Base-by-base conservation (phyloP, 2,113 vertebrate genomes). In the Burhinus oedicnemus region DNA sequence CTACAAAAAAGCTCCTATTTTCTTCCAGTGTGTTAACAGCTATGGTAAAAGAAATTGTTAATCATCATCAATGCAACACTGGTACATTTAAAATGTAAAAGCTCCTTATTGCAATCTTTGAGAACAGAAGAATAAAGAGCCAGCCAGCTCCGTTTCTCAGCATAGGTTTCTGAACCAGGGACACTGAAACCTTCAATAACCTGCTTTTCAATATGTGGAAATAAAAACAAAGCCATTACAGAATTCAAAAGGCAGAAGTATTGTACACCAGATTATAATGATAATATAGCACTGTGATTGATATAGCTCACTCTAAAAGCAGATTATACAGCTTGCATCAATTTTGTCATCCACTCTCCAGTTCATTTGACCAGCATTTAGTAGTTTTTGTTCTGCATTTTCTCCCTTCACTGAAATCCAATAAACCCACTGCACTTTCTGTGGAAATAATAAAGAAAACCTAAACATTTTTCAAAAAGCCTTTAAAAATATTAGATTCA, bases 221-320 rank as follows among this genome's bases (percentile, higher is more conserved):
- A 93, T 87, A 90, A 90, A 97, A 96, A 75, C 89, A 95, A 87
- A 95, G 85, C 83, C 87, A 61, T 90, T 93, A 91, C 96, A 96
- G 93, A 93, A 95, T 91, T 89, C 93, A 78, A 97, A 97, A 96
- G 95, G 97, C 96, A 97, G 93, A 94, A 97, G 96, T 93, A 97
- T 81, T 79, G 62, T 98, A 97, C 95, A 96, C 65, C 96, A 95
- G 82, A 90, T 94, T 71, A 93, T 93, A 87, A 95, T 71, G 90
- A 95, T 93, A 95, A 94, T 87, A 96, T 47, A 95, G 92, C 92
- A 90, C 83, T 96, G 92, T 82, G 95, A 95, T 85, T 86, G 96
- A 97, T 84, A 92, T 23, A 92, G 83, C 91, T 87, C 90, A 96
- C 81, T 96, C 81, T 94, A 97, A 94, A 96, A 96, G 97, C 97